phyloP scores from a whole-genome alignment of 2,888 invertebrate species.

The Stegophylla sp. region DNA sequence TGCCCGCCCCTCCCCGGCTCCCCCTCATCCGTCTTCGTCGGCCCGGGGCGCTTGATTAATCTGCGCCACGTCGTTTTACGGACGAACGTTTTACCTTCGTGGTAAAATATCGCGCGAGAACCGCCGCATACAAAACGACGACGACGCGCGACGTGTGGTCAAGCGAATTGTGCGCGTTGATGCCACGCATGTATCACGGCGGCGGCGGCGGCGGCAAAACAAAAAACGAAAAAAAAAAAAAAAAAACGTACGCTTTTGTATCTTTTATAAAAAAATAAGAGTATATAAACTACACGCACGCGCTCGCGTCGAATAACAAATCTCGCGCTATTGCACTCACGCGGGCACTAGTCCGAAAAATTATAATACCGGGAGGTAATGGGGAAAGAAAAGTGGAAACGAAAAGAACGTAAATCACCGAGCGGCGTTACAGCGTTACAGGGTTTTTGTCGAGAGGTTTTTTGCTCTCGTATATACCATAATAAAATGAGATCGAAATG shows the following conservation, averaged over 20 bases:
- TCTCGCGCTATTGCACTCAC: neutral
- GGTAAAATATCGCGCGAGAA: constrained; percentile 11
- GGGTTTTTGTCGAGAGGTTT: neutral
- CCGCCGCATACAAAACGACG: neutral
- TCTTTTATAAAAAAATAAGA: neutral
- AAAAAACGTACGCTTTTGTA: neutral
- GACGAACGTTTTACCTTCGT: constrained; percentile 37
- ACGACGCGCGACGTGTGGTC: neutral
- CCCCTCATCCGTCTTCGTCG: too few relatives aligned
- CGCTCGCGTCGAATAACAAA: neutral
- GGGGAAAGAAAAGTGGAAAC: neutral
- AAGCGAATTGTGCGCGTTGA: too few relatives aligned
- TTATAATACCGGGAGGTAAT: neutral
- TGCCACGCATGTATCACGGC: neutral
- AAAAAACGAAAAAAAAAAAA: too few relatives aligned
- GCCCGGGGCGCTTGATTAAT: constrained; percentile 55
- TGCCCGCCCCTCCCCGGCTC: constrained; percentile 7
- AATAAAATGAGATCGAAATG: constrained; percentile 2
- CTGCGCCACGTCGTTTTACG: constrained; percentile 46
- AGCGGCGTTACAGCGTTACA: neutral
- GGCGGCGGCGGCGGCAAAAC: neutral
- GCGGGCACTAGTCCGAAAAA: constrained; percentile 14
- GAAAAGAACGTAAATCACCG: constrained; percentile 10
- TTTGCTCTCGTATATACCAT: too few relatives aligned
- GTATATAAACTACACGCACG: too few relatives aligned